These are phyloP conservation scores for Lynx canadensis DNA, from an alignment of 2,113 vertebrate species.

Conservation along the genomic window DNA sequence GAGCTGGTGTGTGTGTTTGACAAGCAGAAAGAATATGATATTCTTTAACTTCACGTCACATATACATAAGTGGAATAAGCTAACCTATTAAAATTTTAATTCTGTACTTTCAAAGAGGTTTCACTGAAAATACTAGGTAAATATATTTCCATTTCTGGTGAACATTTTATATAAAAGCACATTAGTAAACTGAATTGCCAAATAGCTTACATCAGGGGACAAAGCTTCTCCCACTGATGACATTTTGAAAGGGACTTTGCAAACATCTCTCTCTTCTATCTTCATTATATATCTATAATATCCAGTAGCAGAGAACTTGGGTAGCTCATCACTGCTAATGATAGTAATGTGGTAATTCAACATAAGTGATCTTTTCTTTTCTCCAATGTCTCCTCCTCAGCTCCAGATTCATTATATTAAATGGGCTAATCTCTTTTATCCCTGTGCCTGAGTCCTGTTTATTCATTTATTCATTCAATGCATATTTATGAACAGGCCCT, in stretches of 20 bases:
- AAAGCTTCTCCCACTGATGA: background rate
- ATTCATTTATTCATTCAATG: background rate
- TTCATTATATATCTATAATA: background rate
- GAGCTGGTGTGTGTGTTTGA: background rate
- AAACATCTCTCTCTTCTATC: background rate
- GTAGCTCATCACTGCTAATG: background rate
- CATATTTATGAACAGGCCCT: background rate
- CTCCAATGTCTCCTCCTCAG: background rate
- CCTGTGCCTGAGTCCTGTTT: background rate
- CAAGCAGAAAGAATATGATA: background rate
- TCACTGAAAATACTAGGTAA: background rate
- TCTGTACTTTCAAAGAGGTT: background rate
- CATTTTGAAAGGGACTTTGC: background rate
- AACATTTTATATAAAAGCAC: background rate
- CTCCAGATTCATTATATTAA: background rate
- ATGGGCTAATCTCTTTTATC: conserved; percentile 1
- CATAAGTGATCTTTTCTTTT: background rate
- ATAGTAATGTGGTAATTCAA: background rate
- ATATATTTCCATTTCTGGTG: background rate
- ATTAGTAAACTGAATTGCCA: background rate
- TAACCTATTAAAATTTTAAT: conserved; percentile 10
- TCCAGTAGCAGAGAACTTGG: background rate
- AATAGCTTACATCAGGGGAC: background rate
- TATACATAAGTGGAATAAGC: background rate
- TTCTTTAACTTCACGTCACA: background rate